These are phyloP conservation scores for Celastrina argiolus DNA, from an alignment of 2,888 invertebrate genomes.

Conservation along the genomic window DNA sequence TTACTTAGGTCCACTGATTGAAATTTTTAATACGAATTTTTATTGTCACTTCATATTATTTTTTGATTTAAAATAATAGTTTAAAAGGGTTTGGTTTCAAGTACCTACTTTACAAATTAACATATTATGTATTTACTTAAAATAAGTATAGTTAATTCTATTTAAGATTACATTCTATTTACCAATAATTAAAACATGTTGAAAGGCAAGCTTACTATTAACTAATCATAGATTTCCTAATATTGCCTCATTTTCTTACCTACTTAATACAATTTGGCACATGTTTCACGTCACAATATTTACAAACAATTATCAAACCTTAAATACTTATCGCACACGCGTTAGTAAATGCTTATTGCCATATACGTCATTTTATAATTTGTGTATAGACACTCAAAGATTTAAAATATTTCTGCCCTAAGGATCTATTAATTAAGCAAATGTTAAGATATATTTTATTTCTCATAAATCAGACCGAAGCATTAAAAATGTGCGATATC, in stretches of 20 bases:
- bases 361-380: neutral
- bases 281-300: slow-evolving; percentile 20
- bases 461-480: too few relatives aligned
- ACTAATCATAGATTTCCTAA: slow-evolving; percentile 2
- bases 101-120: neutral
- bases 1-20: too few relatives aligned
- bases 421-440: too few relatives aligned
- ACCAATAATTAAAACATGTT: neutral
- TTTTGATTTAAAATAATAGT: too few relatives aligned
- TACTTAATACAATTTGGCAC: slow-evolving; percentile 19
- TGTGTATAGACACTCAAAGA: neutral
- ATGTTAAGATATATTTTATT: too few relatives aligned
- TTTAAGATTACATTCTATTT: neutral
- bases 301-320: slow-evolving; percentile 23
- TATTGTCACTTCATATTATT: too few relatives aligned
- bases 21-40: too few relatives aligned
- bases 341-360: neutral
- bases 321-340: neutral
- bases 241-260: slow-evolving; percentile 18
- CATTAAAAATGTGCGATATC: too few relatives aligned
- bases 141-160: neutral
- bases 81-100: neutral
- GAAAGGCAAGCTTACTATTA: neutral
- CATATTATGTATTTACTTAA: neutral
- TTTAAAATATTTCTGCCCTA: neutral